A percentile compares a stretch with the other conserved stretches of the same genome.
phyloP scores from a whole-genome alignment of 1,140 invertebrate genomes.

The Drosophila carrolli region DNA sequence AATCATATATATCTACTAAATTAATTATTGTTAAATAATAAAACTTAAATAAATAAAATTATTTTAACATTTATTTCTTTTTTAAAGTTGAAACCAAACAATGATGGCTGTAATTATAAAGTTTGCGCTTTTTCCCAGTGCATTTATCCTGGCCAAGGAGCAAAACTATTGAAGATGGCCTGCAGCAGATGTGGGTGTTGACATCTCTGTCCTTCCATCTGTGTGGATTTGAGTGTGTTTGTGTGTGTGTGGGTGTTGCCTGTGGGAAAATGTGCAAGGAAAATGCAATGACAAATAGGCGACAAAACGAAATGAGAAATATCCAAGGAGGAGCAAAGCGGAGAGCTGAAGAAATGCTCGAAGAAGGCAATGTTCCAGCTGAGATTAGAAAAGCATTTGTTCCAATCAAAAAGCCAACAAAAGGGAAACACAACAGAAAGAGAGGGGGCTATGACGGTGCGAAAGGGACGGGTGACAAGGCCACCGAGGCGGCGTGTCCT shows the following conservation, averaged over 20 bases:
- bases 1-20: too few species aligned
- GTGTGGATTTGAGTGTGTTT: not conserved
- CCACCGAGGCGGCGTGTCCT: slow-evolving; percentile 40
- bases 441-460: too few species aligned
- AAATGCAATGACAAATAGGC: slow-evolving; percentile 82
- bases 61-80: too few species aligned
- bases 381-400: slow-evolving; percentile 81
- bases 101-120: not conserved
- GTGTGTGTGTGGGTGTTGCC: slow-evolving; percentile 29
- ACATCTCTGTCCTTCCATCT: slow-evolving; percentile 56
- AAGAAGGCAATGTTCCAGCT: slow-evolving; percentile 48
- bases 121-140: not conserved
- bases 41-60: too few species aligned
- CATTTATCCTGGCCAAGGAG: slow-evolving; percentile 31
- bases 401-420: slow-evolving; percentile 77
- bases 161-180: slow-evolving; percentile 59
- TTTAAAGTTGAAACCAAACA: too few species aligned
- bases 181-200: slow-evolving; percentile 57
- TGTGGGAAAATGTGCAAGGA: slow-evolving; percentile 43
- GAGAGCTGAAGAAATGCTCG: slow-evolving; percentile 7
- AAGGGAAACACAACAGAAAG: slow-evolving; percentile 5
- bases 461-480: slow-evolving; percentile 2
- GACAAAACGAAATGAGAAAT: slow-evolving; percentile 83
- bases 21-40: too few species aligned
- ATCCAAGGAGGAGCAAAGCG: slow-evolving; percentile 18